Percentiles rank a stretch among this genome's conserved stretches.
Conservation (phyloP, 2,113 vertebrate species). For the Psammodynastes pulverulentus region DNA sequence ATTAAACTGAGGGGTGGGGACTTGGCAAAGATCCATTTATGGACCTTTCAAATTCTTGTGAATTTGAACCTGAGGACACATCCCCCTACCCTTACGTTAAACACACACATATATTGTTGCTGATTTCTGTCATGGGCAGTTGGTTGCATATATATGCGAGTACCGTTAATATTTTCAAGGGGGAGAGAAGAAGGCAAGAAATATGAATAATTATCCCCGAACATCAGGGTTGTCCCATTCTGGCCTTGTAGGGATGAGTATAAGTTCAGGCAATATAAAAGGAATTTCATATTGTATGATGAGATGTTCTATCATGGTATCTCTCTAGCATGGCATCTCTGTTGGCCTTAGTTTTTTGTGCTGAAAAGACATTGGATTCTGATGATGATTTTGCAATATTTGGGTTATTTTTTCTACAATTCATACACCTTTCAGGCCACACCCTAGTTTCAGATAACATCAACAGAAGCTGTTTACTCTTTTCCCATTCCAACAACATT, state of each 20-base stretch:
- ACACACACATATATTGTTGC: not conserved
- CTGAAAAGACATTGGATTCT: not conserved
- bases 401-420: not conserved
- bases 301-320: not conserved
- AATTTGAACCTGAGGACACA: not conserved
- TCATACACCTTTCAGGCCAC: not conserved
- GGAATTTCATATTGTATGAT: not conserved
- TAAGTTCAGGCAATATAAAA: not conserved
- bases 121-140: too few relatives aligned
- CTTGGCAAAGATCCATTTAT: not conserved
- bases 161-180: not conserved
- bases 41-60: too few relatives aligned
- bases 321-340: too few relatives aligned
- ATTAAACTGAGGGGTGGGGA: not conserved
- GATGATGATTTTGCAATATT: not conserved
- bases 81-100: not conserved
- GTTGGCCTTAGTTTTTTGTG: not conserved
- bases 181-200: not conserved
- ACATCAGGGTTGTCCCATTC: not conserved
- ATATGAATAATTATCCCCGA: not conserved
- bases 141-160: not conserved
- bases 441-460: not conserved
- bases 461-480: not conserved
- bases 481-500: not conserved
- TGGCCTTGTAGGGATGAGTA: too few relatives aligned